A percentile compares a stretch with the other conserved stretches of the same genome.
These are phyloP conservation scores for Sebastes cheni DNA, from an alignment of 2,797 vertebrate genomes.

Conservation along the genomic window DNA sequence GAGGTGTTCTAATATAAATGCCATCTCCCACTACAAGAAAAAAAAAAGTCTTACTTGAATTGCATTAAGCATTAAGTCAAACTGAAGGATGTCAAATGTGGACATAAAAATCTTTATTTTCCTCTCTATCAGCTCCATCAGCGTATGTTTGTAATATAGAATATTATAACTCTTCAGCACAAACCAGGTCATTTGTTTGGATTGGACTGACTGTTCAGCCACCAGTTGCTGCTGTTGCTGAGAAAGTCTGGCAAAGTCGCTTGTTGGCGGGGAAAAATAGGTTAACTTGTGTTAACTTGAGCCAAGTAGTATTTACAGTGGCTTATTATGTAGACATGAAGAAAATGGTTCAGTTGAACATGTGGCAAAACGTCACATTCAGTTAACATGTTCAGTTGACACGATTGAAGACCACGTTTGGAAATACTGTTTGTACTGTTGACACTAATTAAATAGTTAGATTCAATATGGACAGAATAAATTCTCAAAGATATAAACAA, in stretches of 20 bases:
- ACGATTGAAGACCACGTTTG: neutral
- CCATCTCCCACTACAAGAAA: neutral
- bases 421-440: too few species aligned
- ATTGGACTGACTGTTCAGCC: neutral
- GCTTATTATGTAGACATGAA: neutral
- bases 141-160: neutral
- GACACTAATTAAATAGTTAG: neutral
- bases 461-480: neutral
- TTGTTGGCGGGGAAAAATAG: neutral
- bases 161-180: neutral
- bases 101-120: neutral
- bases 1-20: neutral
- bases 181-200: neutral
- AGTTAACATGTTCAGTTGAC: neutral
- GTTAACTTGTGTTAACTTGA: neutral
- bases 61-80: neutral
- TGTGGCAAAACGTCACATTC: neutral
- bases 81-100: neutral
- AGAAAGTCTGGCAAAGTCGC: neutral
- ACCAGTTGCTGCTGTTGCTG: slow-evolving; percentile 1
- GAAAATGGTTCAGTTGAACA: neutral
- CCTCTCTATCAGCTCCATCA: neutral
- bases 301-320: neutral
- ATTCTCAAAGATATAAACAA: neutral
- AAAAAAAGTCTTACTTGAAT: neutral